These are phyloP conservation scores for Encarsia formosa DNA, from an alignment of 2,888 invertebrate species.

Conservation along the genomic window DNA sequence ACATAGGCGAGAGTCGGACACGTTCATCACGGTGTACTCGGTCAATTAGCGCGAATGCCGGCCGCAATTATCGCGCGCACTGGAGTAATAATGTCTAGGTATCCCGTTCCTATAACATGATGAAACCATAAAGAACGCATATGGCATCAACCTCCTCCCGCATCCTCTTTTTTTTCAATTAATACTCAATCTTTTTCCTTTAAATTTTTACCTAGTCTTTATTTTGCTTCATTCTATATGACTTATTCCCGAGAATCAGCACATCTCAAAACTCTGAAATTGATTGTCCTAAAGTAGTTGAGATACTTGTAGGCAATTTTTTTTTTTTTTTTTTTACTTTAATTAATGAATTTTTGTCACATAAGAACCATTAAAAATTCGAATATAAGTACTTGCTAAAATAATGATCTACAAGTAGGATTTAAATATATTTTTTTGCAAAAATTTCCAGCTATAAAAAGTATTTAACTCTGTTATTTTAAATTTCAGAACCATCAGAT, in stretches of 20 bases:
- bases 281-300: no score
- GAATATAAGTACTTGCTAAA: background rate
- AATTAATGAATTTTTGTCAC: background rate
- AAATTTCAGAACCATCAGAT: conserved; percentile 31
- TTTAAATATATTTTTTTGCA: background rate
- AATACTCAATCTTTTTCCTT: no score
- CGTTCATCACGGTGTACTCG: background rate
- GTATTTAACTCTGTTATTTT: background rate
- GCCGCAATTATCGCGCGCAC: conserved; percentile 13
- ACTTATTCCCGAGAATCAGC: no score
- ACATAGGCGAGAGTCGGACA: no score
- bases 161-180: no score
- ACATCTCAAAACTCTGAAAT: no score
- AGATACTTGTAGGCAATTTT: no score
- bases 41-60: conserved; percentile 17
- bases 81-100: conserved; percentile 17
- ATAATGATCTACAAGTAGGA: background rate
- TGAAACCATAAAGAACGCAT: conserved; percentile 4
- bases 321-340: no score
- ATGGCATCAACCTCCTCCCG: conserved; percentile 32
- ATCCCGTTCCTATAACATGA: conserved; percentile 9
- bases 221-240: no score
- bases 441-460: background rate
- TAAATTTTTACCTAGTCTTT: no score
- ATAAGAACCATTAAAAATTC: background rate